phyloP scores from a whole-genome alignment of 2,113 vertebrate species.

The Toxotes chatareus region DNA sequence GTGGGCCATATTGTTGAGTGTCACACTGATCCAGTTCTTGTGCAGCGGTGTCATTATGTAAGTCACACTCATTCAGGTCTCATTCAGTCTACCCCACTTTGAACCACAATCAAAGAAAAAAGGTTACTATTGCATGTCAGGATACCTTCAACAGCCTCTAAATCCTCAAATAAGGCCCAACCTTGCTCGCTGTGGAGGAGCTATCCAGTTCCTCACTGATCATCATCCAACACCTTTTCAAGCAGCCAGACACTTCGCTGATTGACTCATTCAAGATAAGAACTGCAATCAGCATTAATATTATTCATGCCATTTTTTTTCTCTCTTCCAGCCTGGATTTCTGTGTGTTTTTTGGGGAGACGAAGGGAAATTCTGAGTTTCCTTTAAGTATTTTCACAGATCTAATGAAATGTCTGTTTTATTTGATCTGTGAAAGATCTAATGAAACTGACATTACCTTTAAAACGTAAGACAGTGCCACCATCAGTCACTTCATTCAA shows the following conservation, averaged over 20 bases:
- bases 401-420: too few species aligned
- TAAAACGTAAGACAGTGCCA: neutral
- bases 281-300: slow-evolving; percentile 21
- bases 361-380: neutral
- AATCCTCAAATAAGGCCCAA: neutral
- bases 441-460: slow-evolving; percentile 28
- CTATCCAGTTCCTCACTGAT: slow-evolving; percentile 2
- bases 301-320: slow-evolving; percentile 39
- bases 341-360: neutral
- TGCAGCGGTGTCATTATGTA: neutral
- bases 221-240: slow-evolving; percentile 26
- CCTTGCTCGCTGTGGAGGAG: neutral
- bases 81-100: neutral
- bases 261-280: slow-evolving; percentile 34
- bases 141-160: neutral
- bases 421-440: neutral
- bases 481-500: slow-evolving; percentile 31
- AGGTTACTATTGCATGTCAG: neutral
- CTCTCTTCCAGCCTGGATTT: neutral
- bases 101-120: neutral
- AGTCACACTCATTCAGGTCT: neutral
- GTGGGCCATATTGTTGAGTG: neutral
- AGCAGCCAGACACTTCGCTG: slow-evolving; percentile 21
- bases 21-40: neutral
- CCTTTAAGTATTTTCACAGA: too few species aligned